A percentile compares a stretch with the other conserved stretches of the same genome.
These are phyloP conservation scores for Morpho helenor DNA, from an alignment of 2,888 invertebrate species.

Conservation along the genomic window DNA sequence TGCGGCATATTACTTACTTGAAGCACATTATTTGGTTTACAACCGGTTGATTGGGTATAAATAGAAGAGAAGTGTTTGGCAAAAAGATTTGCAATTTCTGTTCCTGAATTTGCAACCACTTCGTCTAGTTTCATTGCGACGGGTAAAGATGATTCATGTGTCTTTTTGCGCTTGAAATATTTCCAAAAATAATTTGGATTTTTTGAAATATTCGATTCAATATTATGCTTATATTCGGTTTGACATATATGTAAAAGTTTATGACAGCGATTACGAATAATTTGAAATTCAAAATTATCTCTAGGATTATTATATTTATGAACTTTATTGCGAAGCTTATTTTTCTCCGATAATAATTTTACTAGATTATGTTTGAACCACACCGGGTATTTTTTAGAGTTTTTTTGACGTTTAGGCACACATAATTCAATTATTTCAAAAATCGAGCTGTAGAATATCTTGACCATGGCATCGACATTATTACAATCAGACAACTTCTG, in stretches of 20 bases:
- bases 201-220: not conserved
- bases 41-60: not conserved
- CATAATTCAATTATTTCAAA: slow-evolving; percentile 8
- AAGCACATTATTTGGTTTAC: too few species aligned
- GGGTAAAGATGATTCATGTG: not conserved
- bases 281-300: not conserved
- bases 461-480: slow-evolving; percentile 10
- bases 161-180: not conserved
- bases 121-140: not conserved
- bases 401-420: slow-evolving; percentile 10
- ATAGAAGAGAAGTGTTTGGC: not conserved
- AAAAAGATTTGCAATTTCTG: not conserved
- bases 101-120: not conserved
- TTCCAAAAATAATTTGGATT: not conserved
- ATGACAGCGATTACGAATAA: not conserved
- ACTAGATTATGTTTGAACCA: slow-evolving; percentile 11
- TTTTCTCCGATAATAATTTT: not conserved
- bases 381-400: slow-evolving; percentile 6
- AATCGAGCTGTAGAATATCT: slow-evolving; percentile 7
- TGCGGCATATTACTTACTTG: too few species aligned
- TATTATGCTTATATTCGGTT: not conserved
- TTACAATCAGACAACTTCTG: slow-evolving; percentile 5
- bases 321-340: not conserved
- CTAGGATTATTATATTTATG: not conserved
- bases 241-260: not conserved